A percentile compares a stretch with the other conserved stretches of the same genome.
Conservation (phyloP, 2,888 invertebrate genomes). For the Drosophila macrothrix region DNA sequence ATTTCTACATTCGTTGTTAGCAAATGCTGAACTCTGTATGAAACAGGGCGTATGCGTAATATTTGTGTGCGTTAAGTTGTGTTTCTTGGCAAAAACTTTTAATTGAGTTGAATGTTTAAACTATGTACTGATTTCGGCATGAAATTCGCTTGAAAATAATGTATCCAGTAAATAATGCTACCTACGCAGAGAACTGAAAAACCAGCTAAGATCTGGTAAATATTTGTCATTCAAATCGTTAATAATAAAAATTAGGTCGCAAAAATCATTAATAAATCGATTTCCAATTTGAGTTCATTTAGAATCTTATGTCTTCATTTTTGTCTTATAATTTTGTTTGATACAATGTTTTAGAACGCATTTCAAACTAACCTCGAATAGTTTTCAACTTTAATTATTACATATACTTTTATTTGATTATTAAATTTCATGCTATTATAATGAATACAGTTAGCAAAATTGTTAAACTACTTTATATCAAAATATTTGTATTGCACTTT, state of each 20-base stretch:
- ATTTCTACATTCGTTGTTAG: constrained; percentile 31
- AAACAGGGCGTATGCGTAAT: constrained; percentile 67
- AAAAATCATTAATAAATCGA: not conserved
- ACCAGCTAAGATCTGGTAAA: not conserved
- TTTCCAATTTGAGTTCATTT: not conserved
- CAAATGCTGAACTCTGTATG: constrained; percentile 46
- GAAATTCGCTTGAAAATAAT: not conserved
- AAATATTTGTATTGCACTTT: not conserved
- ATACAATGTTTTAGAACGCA: too few relatives aligned
- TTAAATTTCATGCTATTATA: not conserved
- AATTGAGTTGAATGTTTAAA: constrained; percentile 1
- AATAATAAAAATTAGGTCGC: not conserved
- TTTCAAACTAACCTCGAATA: not conserved
- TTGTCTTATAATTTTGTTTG: too few relatives aligned
- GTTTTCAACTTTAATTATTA: not conserved
- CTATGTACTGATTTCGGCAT: not conserved
- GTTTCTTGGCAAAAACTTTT: constrained; percentile 3
- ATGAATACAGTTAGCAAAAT: not conserved
- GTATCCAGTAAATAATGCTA: not conserved
- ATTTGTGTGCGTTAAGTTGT: constrained; percentile 4
- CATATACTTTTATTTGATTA: not conserved
- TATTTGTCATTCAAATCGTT: not conserved
- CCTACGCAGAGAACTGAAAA: not conserved
- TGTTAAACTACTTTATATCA: not conserved
- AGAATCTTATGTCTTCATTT: not conserved